These are phyloP conservation scores for Saxicola maurus DNA, from an alignment of 2,797 vertebrate genomes.

Conservation along the genomic window DNA sequence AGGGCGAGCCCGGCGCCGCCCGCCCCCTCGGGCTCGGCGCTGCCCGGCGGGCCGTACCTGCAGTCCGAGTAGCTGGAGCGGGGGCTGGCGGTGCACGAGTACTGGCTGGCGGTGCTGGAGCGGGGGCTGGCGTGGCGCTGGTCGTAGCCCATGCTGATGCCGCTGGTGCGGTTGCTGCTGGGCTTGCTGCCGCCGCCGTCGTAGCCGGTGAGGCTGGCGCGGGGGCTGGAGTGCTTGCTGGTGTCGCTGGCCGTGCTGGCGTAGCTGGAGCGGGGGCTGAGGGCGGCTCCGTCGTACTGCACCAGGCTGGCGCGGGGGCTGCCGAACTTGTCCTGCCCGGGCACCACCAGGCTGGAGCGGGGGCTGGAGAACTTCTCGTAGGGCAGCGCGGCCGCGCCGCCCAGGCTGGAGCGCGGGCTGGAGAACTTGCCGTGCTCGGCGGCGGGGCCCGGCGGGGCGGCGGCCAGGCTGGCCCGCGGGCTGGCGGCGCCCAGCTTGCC, in stretches of 20 bases:
- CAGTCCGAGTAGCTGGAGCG: conserved; percentile 69
- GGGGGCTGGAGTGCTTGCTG: conserved; percentile 88
- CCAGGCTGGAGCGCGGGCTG: conserved; percentile 81
- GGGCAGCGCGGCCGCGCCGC: conserved; percentile 34
- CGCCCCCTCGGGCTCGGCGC: conserved; percentile 75
- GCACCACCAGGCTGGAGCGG: conserved; percentile 86
- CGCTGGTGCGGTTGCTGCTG: conserved; percentile 95
- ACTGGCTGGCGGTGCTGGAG: conserved; percentile 86
- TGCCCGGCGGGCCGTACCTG: conserved; percentile 75
- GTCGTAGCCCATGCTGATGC: conserved; percentile 97
- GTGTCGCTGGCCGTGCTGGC: conserved; percentile 60
- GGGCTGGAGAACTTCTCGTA: conserved; percentile 74
- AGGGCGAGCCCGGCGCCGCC: conserved; percentile 54
- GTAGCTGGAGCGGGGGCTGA: conserved; percentile 84
- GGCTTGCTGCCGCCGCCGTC: conserved; percentile 88
- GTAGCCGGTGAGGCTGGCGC: conserved; percentile 87
- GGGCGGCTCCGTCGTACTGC: conserved; percentile 78
- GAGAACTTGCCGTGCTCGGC: conserved; percentile 80
- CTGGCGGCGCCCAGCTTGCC: conserved; percentile 39
- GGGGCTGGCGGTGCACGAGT: conserved; percentile 82
- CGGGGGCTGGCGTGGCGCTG: conserved; percentile 90
- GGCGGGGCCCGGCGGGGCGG: conserved; percentile 46
- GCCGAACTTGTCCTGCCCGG: conserved; percentile 79
- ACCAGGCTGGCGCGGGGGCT: conserved; percentile 76
- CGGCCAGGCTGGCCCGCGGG: conserved; percentile 74